Percentiles rank a stretch among this genome's conserved stretches.
Evolutionary conservation across 2,888 invertebrate genomes (phyloP).

Genomic region (Biston stratarius): DNA sequence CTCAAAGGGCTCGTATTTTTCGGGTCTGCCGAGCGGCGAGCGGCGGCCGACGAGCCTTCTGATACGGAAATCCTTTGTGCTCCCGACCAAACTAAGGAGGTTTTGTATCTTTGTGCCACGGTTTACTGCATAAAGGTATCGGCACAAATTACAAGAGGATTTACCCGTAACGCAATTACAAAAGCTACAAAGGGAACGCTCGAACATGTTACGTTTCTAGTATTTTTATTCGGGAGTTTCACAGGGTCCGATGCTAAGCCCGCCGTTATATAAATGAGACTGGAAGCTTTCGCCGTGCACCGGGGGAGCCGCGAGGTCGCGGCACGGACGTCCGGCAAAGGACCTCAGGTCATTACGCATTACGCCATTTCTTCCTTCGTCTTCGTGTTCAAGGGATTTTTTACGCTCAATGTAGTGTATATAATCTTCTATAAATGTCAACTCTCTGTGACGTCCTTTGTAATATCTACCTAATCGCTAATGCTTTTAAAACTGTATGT

Average conservation of each 20-base stretch:
- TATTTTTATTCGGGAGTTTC: slow-evolving; percentile 45
- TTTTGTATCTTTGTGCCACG: slow-evolving; percentile 71
- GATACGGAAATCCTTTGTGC: slow-evolving; percentile 80
- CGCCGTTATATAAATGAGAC: slow-evolving; percentile 46
- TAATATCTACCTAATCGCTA: slow-evolving; percentile 54
- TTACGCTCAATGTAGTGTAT: slow-evolving; percentile 66
- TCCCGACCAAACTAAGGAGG: slow-evolving; percentile 79
- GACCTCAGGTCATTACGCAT: slow-evolving; percentile 67
- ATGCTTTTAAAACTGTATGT: slow-evolving; percentile 47
- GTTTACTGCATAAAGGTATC: slow-evolving; percentile 70
- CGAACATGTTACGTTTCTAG: slow-evolving; percentile 48
- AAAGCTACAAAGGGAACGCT: slow-evolving; percentile 47
- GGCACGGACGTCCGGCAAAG: slow-evolving; percentile 51
- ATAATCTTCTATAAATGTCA: slow-evolving; percentile 59
- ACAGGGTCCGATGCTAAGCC: slow-evolving; percentile 48
- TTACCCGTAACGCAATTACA: slow-evolving; percentile 51
- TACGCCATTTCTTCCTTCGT: slow-evolving; percentile 57
- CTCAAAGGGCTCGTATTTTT: slow-evolving; percentile 82
- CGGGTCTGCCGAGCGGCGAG: slow-evolving; percentile 72
- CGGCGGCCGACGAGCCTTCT: slow-evolving; percentile 46
- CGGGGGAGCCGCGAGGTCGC: slow-evolving; percentile 44
- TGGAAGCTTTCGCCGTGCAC: slow-evolving; percentile 49
- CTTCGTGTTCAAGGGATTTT: slow-evolving; percentile 54
- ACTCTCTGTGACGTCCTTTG: slow-evolving; percentile 49
- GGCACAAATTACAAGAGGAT: slow-evolving; percentile 71